Percentiles rank a stretch among this genome's conserved stretches.
Evolutionary conservation across 2,888 invertebrate species (phyloP).

Genomic region (Andrena hattorfiana): DNA sequence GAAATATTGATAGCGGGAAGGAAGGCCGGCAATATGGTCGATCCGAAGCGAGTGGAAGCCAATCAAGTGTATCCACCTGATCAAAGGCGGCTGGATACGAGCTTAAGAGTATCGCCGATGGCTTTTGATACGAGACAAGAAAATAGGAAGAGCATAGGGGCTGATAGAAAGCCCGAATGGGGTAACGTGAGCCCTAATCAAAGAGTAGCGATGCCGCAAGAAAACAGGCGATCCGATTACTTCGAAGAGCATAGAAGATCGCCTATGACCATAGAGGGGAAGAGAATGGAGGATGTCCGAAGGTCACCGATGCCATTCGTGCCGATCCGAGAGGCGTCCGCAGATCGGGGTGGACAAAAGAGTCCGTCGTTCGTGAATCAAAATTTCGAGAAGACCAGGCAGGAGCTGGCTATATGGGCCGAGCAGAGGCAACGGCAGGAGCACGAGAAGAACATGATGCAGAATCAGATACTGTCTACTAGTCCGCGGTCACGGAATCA

Average conservation of each 20-base stretch:
- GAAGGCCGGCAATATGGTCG: constrained; percentile 72
- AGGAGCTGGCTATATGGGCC: constrained; percentile 83
- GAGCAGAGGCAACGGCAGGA: constrained; percentile 84
- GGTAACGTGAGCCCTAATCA: constrained; percentile 82
- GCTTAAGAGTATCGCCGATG: constrained; percentile 80
- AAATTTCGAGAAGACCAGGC: constrained; percentile 83
- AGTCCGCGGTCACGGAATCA: constrained; percentile 81
- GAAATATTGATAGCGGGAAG: constrained; percentile 71
- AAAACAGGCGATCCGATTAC: constrained; percentile 82
- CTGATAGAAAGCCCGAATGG: constrained; percentile 80
- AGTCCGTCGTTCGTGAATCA: constrained; percentile 80
- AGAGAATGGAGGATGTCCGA: constrained; percentile 80
- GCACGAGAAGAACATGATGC: constrained; percentile 77
- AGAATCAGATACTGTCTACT: constrained; percentile 77
- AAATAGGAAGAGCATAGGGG: constrained; percentile 75
- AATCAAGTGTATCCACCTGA: constrained; percentile 77
- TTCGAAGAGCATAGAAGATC: constrained; percentile 83
- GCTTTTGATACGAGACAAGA: constrained; percentile 79
- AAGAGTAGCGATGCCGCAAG: constrained; percentile 76
- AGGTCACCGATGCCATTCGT: constrained; percentile 83
- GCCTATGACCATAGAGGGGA: constrained; percentile 81
- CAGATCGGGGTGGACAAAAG: constrained; percentile 80
- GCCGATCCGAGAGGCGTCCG: constrained; percentile 79
- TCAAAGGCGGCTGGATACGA: constrained; percentile 77
- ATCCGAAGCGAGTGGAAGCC: constrained; percentile 76